These are phyloP conservation scores for Oryctes rhinoceros DNA, from an alignment of 1,140 invertebrate genomes.

Conservation along the genomic window DNA sequence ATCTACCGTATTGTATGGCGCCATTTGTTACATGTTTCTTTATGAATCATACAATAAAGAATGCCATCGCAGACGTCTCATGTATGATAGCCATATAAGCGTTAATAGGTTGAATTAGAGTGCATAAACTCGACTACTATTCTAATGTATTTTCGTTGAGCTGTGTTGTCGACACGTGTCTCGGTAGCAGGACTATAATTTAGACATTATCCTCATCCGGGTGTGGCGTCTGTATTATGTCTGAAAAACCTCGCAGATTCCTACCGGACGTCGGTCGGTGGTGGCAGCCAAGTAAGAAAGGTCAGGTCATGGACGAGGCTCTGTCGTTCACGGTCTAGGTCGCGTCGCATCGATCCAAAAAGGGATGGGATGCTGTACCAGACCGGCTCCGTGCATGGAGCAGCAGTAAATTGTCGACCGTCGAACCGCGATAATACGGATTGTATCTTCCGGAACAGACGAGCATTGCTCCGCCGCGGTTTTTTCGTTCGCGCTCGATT, in stretches of 20 bases:
- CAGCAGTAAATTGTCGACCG: slow-evolving; percentile 20
- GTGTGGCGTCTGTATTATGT: not conserved
- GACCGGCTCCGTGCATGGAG: not conserved
- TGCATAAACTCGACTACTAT: too few species aligned
- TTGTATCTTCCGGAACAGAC: not conserved
- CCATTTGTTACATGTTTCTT: too few species aligned
- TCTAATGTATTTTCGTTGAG: too few species aligned
- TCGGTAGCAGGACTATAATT: not conserved
- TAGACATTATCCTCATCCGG: not conserved
- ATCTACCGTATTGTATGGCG: too few species aligned
- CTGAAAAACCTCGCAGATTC: not conserved
- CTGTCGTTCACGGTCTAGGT: slow-evolving; percentile 28
- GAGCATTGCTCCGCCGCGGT: not conserved
- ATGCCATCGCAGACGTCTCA: too few species aligned
- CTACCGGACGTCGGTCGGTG: not conserved
- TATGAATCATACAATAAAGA: too few species aligned
- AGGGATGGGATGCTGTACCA: slow-evolving; percentile 26
- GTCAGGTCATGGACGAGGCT: slow-evolving; percentile 25
- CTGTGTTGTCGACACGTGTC: too few species aligned
- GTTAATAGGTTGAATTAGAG: too few species aligned
- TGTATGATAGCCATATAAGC: too few species aligned
- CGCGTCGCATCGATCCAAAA: slow-evolving; percentile 26
- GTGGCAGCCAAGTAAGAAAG: slow-evolving; percentile 8
- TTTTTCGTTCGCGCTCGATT: not conserved
- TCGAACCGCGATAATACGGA: not conserved